Percentiles rank a stretch among this genome's conserved stretches.
Conservation (phyloP, 2,888 invertebrate genomes). For the Amphiduros pacificus region DNA sequence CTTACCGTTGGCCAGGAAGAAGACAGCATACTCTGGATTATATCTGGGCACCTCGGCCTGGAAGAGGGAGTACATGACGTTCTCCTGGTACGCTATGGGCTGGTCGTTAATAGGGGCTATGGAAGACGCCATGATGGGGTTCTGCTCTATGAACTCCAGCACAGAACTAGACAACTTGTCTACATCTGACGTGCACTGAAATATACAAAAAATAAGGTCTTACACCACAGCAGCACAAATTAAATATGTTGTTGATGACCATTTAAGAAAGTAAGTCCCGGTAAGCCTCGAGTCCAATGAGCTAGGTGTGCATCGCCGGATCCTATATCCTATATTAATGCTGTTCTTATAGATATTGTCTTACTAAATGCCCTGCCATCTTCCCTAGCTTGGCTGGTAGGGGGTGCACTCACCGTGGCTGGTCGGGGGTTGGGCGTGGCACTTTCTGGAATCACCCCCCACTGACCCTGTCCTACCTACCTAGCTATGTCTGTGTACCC, state of each 20-base stretch:
- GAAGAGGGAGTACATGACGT: not conserved
- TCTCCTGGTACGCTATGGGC: conserved; percentile 5
- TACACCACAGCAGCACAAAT: too few relatives aligned
- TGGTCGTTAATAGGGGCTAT: not conserved
- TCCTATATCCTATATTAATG: too few relatives aligned
- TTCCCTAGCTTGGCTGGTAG: not conserved
- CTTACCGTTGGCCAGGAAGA: conserved; percentile 7
- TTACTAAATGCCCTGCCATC: too few relatives aligned
- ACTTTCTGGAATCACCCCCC: not conserved
- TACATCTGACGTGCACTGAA: conserved; percentile 2
- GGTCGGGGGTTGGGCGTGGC: conserved; percentile 1
- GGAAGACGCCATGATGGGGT: conserved; percentile 7
- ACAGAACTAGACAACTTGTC: not conserved
- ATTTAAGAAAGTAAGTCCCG: too few relatives aligned
- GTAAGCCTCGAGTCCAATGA: too few relatives aligned
- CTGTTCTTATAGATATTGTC: too few relatives aligned
- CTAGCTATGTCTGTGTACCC: not conserved
- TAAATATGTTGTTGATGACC: too few relatives aligned
- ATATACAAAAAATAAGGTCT: too few relatives aligned
- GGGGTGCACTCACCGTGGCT: not conserved
- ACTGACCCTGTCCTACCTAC: too few relatives aligned
- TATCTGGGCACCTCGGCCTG: not conserved
- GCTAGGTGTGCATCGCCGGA: too few relatives aligned
- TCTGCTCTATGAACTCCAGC: conserved; percentile 5
- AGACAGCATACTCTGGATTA: conserved; percentile 3